These are phyloP conservation scores for Ailurus styani DNA, from an alignment of 2,113 vertebrate species.

Conservation along the genomic window DNA sequence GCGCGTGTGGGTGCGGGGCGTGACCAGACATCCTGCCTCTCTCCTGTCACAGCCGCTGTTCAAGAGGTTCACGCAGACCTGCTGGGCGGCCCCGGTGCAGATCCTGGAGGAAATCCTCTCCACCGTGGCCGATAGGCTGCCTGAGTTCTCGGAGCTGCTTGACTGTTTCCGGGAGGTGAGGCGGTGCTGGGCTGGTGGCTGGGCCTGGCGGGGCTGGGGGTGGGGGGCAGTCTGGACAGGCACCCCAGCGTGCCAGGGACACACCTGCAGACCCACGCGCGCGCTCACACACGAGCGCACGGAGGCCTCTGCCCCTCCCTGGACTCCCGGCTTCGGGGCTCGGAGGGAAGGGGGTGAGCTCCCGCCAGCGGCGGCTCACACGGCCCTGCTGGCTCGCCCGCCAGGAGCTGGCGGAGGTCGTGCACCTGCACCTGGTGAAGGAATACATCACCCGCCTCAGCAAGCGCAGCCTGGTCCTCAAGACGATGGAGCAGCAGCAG, in stretches of 20 bases:
- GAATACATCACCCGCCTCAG: slow-evolving; percentile 86
- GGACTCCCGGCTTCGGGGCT: not conserved
- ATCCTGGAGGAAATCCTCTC: slow-evolving; percentile 81
- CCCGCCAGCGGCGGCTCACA: fast-evolving
- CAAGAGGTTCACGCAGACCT: slow-evolving; percentile 82
- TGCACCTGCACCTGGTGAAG: slow-evolving; percentile 79
- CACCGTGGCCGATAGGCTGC: slow-evolving; percentile 67
- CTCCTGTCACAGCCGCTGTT: slow-evolving; percentile 78
- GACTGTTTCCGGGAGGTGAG: slow-evolving; percentile 76
- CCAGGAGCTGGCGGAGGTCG: slow-evolving; percentile 81
- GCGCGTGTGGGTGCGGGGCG: not conserved
- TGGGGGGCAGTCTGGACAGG: fast-evolving
- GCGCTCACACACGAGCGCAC: fast-evolving
- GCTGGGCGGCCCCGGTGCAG: slow-evolving; percentile 80
- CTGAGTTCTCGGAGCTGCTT: slow-evolving; percentile 78
- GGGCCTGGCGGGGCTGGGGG: fast-evolving
- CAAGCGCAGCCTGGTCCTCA: slow-evolving; percentile 83
- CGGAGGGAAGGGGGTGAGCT: not conserved
- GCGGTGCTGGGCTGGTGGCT: not conserved
- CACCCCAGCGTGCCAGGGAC: not conserved
- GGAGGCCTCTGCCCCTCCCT: not conserved
- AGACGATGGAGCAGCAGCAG: slow-evolving; percentile 79
- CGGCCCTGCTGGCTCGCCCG: not conserved
- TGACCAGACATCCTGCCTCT: slow-evolving; percentile 12
- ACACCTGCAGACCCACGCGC: fast-evolving